Conservation (phyloP, 2,888 invertebrate species). For the Aspidiotus rigidus region DNA sequence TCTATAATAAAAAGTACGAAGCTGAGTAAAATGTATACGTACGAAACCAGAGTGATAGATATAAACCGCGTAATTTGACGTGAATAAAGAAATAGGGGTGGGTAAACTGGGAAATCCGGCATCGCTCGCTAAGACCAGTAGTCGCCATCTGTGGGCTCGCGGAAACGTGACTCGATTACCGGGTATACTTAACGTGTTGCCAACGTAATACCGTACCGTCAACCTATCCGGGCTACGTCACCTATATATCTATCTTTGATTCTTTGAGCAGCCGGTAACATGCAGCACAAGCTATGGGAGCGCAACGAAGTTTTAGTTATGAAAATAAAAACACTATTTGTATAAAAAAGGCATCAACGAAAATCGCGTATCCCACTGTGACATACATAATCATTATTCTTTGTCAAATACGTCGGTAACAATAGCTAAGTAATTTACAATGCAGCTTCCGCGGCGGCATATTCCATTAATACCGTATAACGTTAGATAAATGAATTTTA, state of each 20-base stretch:
- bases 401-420: constrained; percentile 32
- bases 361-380: constrained; percentile 27
- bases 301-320: background rate
- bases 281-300: background rate
- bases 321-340: constrained; percentile 25
- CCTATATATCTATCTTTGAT: too few species aligned
- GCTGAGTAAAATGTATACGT: too few species aligned
- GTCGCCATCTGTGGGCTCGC: constrained; percentile 21
- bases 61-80: constrained; percentile 19
- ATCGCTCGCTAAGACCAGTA: constrained; percentile 4
- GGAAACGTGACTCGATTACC: constrained; percentile 27
- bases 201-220: background rate
- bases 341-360: constrained; percentile 16
- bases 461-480: constrained; percentile 22
- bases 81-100: constrained; percentile 8
- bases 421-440: constrained; percentile 30
- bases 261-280: background rate
- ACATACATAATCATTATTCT: constrained; percentile 33
- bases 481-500: constrained; percentile 30
- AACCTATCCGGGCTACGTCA: too few species aligned
- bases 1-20: too few species aligned
- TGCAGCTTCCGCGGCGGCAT: constrained; percentile 30
- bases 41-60: constrained; percentile 19
- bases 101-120: constrained; percentile 30
- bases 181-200: constrained; percentile 26